Conservation (phyloP, 2,888 invertebrate species). For the Caenorhabditis afra region DNA sequence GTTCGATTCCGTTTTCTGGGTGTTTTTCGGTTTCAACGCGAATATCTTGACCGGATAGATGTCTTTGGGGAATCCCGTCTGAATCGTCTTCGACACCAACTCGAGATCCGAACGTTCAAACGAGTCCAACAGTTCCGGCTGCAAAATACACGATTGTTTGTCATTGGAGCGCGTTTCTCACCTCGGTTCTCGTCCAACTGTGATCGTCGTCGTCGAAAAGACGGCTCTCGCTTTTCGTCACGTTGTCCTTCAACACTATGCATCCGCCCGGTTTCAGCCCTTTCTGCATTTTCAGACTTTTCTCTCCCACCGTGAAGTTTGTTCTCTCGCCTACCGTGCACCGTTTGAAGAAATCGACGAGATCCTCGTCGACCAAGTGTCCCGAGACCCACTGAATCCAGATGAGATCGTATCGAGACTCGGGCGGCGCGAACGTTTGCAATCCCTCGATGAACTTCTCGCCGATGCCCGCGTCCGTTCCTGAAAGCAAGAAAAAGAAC, state of each 20-base stretch:
- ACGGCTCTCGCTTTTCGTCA: slow-evolving; percentile 84
- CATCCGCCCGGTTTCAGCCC: slow-evolving; percentile 85
- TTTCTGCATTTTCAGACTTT: too few species aligned
- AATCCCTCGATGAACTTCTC: slow-evolving; percentile 83
- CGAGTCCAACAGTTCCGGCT: slow-evolving; percentile 82
- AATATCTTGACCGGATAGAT: slow-evolving; percentile 82
- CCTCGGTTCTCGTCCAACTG: slow-evolving; percentile 89
- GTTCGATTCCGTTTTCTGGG: neutral
- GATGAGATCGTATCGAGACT: slow-evolving; percentile 89
- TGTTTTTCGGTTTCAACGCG: slow-evolving; percentile 66
- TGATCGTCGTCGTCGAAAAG: slow-evolving; percentile 89
- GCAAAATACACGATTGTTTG: too few species aligned
- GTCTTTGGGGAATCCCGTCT: slow-evolving; percentile 90
- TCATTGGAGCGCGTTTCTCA: neutral
- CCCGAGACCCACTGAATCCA: slow-evolving; percentile 98
- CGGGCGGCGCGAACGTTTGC: slow-evolving; percentile 87
- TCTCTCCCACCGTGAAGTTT: too few species aligned
- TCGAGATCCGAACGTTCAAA: slow-evolving; percentile 87
- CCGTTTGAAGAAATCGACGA: slow-evolving; percentile 85
- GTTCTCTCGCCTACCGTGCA: slow-evolving; percentile 80
- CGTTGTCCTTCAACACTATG: slow-evolving; percentile 94
- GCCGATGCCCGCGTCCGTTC: slow-evolving; percentile 64
- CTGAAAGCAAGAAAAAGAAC: slow-evolving; percentile 13
- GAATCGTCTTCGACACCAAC: slow-evolving; percentile 87
- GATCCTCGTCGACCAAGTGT: slow-evolving; percentile 89